Conservation (phyloP, 2,797 vertebrate species). For the Acanthurus lineatus region DNA sequence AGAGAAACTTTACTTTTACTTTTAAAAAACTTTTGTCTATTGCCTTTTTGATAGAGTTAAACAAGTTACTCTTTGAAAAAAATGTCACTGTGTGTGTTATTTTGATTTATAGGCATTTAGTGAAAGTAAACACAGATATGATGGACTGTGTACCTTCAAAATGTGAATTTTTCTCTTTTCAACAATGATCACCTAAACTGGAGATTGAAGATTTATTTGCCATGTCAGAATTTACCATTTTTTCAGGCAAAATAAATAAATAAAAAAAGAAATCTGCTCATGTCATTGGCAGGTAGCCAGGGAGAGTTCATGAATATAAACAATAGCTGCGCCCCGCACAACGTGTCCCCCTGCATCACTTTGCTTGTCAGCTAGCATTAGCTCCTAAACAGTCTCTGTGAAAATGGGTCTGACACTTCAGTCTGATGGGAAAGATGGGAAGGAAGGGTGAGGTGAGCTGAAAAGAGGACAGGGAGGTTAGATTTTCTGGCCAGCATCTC, state of each 20-base stretch:
- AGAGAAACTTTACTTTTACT: background rate
- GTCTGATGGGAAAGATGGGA: slow-evolving; percentile 55
- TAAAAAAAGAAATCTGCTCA: background rate
- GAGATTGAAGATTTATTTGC: background rate
- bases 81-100: background rate
- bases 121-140: background rate
- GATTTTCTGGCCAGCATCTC: slow-evolving; percentile 40
- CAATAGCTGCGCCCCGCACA: slow-evolving; percentile 39
- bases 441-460: slow-evolving; percentile 53
- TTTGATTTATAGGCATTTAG: background rate
- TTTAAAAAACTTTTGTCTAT: background rate
- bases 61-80: background rate
- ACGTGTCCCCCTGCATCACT: slow-evolving; percentile 50
- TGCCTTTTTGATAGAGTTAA: background rate
- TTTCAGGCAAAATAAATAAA: slow-evolving; percentile 13
- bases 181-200: background rate
- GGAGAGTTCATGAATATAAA: slow-evolving; percentile 63
- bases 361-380: slow-evolving; percentile 75
- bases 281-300: slow-evolving; percentile 31
- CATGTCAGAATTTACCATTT: slow-evolving; percentile 37
- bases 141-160: background rate
- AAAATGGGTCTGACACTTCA: slow-evolving; percentile 70
- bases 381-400: slow-evolving; percentile 53
- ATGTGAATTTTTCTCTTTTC: background rate
- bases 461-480: slow-evolving; percentile 46